These are phyloP conservation scores for Zoanthus sansibaricus DNA, from an alignment of 92 coral and sea anemone species.

Conservation along the genomic window DNA sequence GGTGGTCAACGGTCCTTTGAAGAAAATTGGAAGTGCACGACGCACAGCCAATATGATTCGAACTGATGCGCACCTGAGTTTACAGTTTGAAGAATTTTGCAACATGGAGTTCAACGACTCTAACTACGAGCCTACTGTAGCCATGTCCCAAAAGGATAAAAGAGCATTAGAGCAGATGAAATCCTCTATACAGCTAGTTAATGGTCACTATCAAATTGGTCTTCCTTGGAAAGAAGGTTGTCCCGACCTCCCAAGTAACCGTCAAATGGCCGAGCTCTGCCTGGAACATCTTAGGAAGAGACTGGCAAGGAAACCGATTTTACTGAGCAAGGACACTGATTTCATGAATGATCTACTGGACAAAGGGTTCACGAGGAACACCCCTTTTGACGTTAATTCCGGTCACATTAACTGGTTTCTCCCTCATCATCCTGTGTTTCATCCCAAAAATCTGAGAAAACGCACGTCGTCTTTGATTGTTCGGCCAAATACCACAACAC, in stretches of 20 bases:
- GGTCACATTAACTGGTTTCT: conserved; percentile 13
- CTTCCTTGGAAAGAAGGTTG: conserved; percentile 44
- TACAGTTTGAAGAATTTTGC: conserved; percentile 35
- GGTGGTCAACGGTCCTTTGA: conserved; percentile 47
- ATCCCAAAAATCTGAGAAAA: conserved; percentile 57
- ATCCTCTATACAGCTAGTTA: background rate
- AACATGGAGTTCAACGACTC: conserved; percentile 52
- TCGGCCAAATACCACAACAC: conserved; percentile 61
- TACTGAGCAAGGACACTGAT: conserved; percentile 20
- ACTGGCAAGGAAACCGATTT: conserved; percentile 18
- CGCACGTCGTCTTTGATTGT: conserved; percentile 66
- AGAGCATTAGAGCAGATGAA: conserved; percentile 22
- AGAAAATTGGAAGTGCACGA: background rate
- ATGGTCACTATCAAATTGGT: conserved; percentile 40
- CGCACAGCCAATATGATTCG: conserved; percentile 24
- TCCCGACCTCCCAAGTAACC: conserved; percentile 33
- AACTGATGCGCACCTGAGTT: conserved; percentile 5
- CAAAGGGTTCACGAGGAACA: conserved; percentile 42
- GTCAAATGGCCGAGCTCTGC: conserved; percentile 27
- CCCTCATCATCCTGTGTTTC: conserved; percentile 34
- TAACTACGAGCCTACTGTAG: background rate
- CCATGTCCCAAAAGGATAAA: conserved; percentile 42
- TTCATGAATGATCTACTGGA: conserved; percentile 39
- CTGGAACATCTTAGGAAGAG: conserved; percentile 40
- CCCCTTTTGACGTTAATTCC: conserved; percentile 6